Evolutionary conservation across 2,888 invertebrate genomes (phyloP).

Genomic region (Meliscaeva auricollis): DNA sequence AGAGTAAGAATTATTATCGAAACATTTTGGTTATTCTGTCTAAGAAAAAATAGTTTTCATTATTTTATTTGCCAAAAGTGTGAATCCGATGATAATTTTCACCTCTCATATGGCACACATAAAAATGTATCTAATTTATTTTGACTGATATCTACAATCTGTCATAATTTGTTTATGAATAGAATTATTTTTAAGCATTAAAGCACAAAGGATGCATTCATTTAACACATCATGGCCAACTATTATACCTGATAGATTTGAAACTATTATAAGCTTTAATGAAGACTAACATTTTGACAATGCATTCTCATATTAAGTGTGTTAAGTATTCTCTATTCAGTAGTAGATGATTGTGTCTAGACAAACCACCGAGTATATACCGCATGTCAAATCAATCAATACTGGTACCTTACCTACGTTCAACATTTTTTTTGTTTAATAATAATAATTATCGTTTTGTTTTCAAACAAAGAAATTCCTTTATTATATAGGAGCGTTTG

Average conservation of each 20-base stretch:
- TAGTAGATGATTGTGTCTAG: constrained; percentile 18
- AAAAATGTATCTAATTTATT: not conserved
- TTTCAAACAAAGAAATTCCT: constrained; percentile 26
- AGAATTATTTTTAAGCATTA: not conserved
- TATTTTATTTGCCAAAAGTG: too few species aligned
- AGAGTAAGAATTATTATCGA: too few species aligned
- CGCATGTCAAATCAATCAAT: constrained; percentile 19
- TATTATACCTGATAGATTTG: not conserved
- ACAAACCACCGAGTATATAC: not conserved
- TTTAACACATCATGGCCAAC: not conserved
- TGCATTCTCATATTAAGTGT: not conserved
- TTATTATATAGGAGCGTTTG: not conserved
- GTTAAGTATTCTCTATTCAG: not conserved
- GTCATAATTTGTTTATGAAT: constrained; percentile 11
- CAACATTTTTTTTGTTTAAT: not conserved
- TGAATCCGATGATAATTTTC: not conserved
- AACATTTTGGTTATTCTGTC: too few species aligned
- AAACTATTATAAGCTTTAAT: constrained; percentile 1
- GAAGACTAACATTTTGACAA: constrained; percentile 11
- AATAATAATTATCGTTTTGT: too few species aligned
- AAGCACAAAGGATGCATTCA: not conserved
- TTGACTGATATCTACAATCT: not conserved
- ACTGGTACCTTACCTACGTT: not conserved
- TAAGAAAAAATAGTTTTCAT: too few species aligned
- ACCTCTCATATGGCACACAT: not conserved